Evolutionary conservation across 2,888 invertebrate species (phyloP), one percentile per base, ranked within the genome.

Genomic region (Folsomia candida): DNA sequence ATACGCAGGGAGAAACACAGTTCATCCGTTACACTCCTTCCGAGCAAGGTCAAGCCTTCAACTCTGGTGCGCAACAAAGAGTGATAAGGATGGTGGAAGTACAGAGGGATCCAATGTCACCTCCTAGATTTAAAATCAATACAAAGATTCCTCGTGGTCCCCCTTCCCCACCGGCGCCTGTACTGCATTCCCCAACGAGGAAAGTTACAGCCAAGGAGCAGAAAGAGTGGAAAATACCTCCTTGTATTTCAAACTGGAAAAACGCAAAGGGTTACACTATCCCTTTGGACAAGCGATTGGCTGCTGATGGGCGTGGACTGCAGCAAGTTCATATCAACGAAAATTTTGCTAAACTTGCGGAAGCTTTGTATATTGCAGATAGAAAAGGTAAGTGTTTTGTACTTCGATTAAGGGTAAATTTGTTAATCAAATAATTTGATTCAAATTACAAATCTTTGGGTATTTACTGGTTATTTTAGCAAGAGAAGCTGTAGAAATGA

Each of bases 161-260:
- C 0, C 98, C 99, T 0, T 98, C 97, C 0, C 99, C 99, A 0
- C 99, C 99, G 22, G 97, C 99, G 6, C 98, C 99, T 0, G 97
- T 99, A 14, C 88, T 99, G 84, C 99, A 99, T 85, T 98, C 97
- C 0, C 99, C 99, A 0, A 97, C 98, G 0, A 87, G 98, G 67
- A 91, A 98, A 82, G 85, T 97, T 0, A 97, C 98, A 1, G 97
- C 97, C 0, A 97, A 98, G 82, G 99, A 99, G 82, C 99, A 99
- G 83, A 91, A 97, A 73, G 99, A 99, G 83, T 99, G 99, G 99
- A 98, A 98, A 85, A 92, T 93, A 78, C 99, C 99, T 6, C 99
- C 99, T 0, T 99, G 98, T 81, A 97, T 99, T 76, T 95, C 94
- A 0, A 99, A 99, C 83, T 99, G 99, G 99, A 99, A 99, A 85